A percentile compares a stretch with the other conserved stretches of the same genome.
These are phyloP conservation scores for Tokudaia muenninki DNA, from an alignment of 2,797 vertebrate genomes.

Conservation along the genomic window DNA sequence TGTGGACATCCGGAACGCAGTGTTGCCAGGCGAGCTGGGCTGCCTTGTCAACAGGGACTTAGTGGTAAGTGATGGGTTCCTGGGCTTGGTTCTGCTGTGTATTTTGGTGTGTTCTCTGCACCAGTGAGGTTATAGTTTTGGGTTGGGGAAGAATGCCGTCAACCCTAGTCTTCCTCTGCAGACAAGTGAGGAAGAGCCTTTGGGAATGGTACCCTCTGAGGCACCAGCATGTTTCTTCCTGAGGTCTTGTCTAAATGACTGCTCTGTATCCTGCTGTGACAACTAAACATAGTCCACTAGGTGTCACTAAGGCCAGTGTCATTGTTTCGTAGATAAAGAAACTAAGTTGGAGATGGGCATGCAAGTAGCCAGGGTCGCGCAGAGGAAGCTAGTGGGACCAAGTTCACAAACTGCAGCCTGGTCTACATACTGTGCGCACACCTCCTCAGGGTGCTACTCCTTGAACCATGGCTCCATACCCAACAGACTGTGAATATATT, in stretches of 20 bases:
- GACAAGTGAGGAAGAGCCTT: background rate
- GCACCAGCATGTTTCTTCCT: background rate
- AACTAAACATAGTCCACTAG: background rate
- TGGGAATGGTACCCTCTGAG: background rate
- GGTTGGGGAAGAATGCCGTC: background rate
- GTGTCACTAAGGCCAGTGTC: background rate
- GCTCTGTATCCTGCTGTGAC: background rate
- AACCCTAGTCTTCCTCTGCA: background rate
- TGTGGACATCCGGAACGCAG: slow-evolving; percentile 93
- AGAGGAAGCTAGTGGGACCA: background rate
- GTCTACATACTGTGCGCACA: background rate
- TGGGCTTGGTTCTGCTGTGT: too few relatives aligned
- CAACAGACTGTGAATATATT: accelerated
- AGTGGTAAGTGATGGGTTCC: slow-evolving; percentile 84
- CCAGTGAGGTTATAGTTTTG: accelerated
- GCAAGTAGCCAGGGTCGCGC: background rate
- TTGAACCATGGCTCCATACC: accelerated
- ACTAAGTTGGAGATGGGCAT: background rate
- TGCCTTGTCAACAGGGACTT: slow-evolving; percentile 93
- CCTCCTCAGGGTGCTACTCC: background rate
- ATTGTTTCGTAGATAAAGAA: background rate
- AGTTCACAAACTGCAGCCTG: background rate
- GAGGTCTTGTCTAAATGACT: background rate
- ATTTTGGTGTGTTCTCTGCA: background rate
- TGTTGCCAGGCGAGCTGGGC: slow-evolving; percentile 91